Base-by-base conservation (phyloP, 2,797 vertebrate genomes). In the Anolis apletophallus region DNA sequence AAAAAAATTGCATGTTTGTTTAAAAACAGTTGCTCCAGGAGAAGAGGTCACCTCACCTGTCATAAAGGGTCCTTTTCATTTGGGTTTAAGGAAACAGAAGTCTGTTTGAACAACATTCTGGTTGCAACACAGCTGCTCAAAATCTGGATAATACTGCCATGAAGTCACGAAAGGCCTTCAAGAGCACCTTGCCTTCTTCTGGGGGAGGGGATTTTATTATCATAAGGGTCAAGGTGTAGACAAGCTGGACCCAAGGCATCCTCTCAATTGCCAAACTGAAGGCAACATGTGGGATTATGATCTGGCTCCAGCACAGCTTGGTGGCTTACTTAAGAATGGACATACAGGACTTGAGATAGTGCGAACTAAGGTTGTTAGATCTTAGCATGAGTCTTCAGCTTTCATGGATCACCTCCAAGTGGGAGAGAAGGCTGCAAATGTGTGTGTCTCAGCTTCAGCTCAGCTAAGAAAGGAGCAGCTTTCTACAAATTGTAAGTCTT, bases 41-140 rank as follows among this genome's bases (percentile, higher is more conserved):
- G 64, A 34, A 71, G 7, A 36, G 16, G 12, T 21, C 74, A 71
- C 29, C 55, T 19, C 74, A 71, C 29, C 55, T 19, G 54, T 36
- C n/a, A 50, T 72, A 69, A 83, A 78, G 54, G 7, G 12, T 23
- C 80, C 64, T 50, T 87, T 83, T 83, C n/a, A 79, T 72, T 72
- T 36, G 3, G 0, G 13, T 68, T 36, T n/a, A 55, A 46, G 72
- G 57, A 86, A 86, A 81, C 52, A 71, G 55, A 77, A 32, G 7
- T 75, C 50, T 78, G n/a, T 72, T 83, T 83, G 71, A 87, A 72
- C 81, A 71, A 71, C n/a, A 50, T 10, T 12, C 2, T 1, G 16
- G n/a, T 78, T 87, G 80, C 74, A 52, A 83, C 75, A 79, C 46
- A 32, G 2, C 32, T n/a, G 17, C 64, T 59, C n/a, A 16, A 72